Evolutionary conservation across 1,140 invertebrate species (phyloP), one percentile per base, ranked within the genome.

Genomic region (Acromyrmex heyeri): DNA sequence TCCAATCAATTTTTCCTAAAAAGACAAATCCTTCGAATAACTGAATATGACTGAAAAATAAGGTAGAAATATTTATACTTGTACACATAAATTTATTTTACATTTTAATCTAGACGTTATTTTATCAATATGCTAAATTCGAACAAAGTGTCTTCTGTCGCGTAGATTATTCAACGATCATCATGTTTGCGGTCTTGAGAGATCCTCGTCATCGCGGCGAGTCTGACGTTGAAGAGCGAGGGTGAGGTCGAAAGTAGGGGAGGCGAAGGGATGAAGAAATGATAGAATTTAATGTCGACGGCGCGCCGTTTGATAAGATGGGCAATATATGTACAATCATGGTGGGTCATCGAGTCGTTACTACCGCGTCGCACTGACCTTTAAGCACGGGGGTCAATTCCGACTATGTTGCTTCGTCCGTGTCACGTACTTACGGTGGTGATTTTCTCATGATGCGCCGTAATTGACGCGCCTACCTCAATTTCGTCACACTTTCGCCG

Each of bases 361-460:
- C 79, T 88, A 89, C 69, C 85, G 85, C 85, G 81, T 87, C 87
- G 78, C 61, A 34, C 89, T 91, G 89, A 91, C 90, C 90, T 91
- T 91, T 91, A 90, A 89, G 85, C 87, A 14, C 85, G 85, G 85
- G 87, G 90, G 90, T 91, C 90, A 91, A 91, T 91, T 91, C 89
- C 79, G 89, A 50, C 59, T 70, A 62, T 78, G 78, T 65, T 86
- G 65, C 75, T 86, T 59, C 59, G 57, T 57, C 76, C 72, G 69
- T 88, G 87, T 91, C 90, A 87, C 89, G 89, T 91, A 91, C 89
- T 62, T 81, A 77, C 75, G 38, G 48, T 83, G 73, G 83, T 86
- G 64, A 91, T 91, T 91, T 91, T 91, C 90, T 91, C 89, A 91
- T 91, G 86, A 91, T 62, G 85, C 87, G 85, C 62, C 73, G 64